Evolutionary conservation across 2,113 vertebrate genomes (phyloP), one percentile per base, ranked within the genome.

Genomic region (Mobula birostris): DNA sequence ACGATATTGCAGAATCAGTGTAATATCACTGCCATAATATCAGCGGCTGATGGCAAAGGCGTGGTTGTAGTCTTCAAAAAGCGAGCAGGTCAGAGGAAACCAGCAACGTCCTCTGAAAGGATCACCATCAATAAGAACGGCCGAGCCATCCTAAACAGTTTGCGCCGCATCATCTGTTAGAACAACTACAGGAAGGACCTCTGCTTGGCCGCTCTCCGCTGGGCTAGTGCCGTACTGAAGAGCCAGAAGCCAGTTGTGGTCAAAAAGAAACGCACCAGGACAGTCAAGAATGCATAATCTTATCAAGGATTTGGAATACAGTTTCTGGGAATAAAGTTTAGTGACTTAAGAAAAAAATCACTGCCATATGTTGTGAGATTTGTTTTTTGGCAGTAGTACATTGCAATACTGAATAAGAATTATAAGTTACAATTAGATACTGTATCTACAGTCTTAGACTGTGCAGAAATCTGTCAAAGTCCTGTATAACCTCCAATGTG

Each of bases 211-310:
- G 97, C 98, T 74, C 96, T 99, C 95, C 97, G 98, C 94, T 97
- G 98, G 92, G 98, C 98, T 94, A 98, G 98, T 0, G 98, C 98
- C 94, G 98, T 98, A 95, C 96, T 98, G 96, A 98, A 96, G 94
- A 99, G 98, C 95, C 98, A 99, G 97, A 98, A 99, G 96, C 98
- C 98, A 0, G 98, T 98, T 95, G 97, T 98, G 95, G 97, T 98
- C 77, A 98, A 98, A 95, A 98, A 98, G 97, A 98, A 98, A 96
- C 97, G 97, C 77, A 95, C 97, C 94, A 97, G 98, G 94, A 96
- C 97, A 91, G 90, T 97, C 94, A 99, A 98, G 97, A 97, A 97
- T 2, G 95, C 97, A 96, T 97, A 96, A 97, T 96, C 8, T 68
- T 90, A 48, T 83, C 12, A 74, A 68, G 40, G 40, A 14, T 32